phyloP scores from a whole-genome alignment of 1,140 invertebrate genomes.

The Drosophila nikananu region DNA sequence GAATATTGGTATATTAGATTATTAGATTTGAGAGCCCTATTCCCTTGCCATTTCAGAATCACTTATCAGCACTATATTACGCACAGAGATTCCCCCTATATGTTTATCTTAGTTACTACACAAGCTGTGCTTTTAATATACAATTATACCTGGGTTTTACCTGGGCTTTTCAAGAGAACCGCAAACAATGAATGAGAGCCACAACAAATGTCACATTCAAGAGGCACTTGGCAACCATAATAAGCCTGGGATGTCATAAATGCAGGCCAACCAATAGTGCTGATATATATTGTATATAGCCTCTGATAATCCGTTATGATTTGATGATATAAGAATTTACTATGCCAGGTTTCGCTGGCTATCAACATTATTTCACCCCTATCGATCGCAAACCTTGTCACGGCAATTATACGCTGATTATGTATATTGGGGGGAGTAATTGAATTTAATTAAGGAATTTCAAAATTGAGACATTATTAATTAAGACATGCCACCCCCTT shows the following conservation, averaged over 20 bases:
- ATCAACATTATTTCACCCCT: constrained; percentile 14
- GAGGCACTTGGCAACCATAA: constrained; percentile 44
- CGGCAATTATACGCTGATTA: constrained; percentile 57
- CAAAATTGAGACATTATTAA: constrained; percentile 63
- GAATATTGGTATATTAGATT: too few relatives aligned
- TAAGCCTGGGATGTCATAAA: constrained; percentile 22
- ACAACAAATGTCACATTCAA: constrained; percentile 27
- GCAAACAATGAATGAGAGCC: constrained; percentile 25
- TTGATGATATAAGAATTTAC: constrained; percentile 12
- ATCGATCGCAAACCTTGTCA: constrained; percentile 37
- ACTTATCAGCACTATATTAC: neutral
- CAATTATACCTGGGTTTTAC: constrained; percentile 1
- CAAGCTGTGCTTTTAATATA: neutral
- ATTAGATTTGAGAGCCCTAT: neutral
- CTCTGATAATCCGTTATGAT: constrained; percentile 59
- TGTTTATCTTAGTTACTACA: constrained; percentile 24
- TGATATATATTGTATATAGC: constrained; percentile 12
- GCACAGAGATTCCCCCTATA: neutral
- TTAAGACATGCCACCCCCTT: constrained; percentile 31
- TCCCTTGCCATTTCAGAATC: constrained; percentile 1
- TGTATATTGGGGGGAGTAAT: constrained; percentile 50
- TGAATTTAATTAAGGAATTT: constrained; percentile 71
- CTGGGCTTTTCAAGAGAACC: constrained; percentile 5
- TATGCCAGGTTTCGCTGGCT: neutral
- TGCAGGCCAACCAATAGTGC: constrained; percentile 5